Conservation (phyloP, 2,888 invertebrate genomes). For the Parnassius apollo region DNA sequence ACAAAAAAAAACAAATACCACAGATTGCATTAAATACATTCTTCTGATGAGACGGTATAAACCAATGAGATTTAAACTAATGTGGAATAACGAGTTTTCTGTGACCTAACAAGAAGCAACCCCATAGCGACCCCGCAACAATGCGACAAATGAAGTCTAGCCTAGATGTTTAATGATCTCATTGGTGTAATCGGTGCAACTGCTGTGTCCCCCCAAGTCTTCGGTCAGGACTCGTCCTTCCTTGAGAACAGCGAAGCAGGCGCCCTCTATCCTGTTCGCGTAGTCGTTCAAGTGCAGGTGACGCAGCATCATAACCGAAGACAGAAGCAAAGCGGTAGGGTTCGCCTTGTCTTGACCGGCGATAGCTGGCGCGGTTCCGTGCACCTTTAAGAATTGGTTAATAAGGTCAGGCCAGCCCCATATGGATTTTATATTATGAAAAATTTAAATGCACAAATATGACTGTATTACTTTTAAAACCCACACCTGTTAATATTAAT, state of each 20-base stretch:
- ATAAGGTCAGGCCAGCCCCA: conserved; percentile 23
- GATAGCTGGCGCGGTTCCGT: conserved; percentile 98
- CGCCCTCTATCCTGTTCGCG: conserved; percentile 89
- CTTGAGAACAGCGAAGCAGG: conserved; percentile 92
- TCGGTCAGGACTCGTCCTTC: conserved; percentile 92
- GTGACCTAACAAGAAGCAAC: not conserved
- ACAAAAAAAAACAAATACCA: too few species aligned
- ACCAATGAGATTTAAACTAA: too few species aligned
- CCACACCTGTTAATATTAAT: not conserved
- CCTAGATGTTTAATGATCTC: conserved; percentile 84
- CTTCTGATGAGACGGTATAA: too few species aligned
- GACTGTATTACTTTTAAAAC: not conserved
- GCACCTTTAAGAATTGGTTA: conserved; percentile 83
- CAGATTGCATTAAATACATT: too few species aligned
- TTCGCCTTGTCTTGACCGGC: conserved; percentile 98
- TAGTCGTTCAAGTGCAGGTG: conserved; percentile 89
- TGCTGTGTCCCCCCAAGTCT: conserved; percentile 95
- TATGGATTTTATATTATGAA: conserved; percentile 1
- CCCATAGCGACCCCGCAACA: conserved; percentile 18
- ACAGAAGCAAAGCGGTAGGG: conserved; percentile 97
- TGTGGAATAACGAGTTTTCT: too few species aligned
- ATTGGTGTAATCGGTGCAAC: conserved; percentile 96
- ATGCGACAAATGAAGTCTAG: conserved; percentile 24
- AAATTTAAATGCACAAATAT: not conserved
- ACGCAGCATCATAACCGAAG: conserved; percentile 98